phyloP scores from a whole-genome alignment of 2,797 vertebrate species.

The Gobio occitaniae region DNA sequence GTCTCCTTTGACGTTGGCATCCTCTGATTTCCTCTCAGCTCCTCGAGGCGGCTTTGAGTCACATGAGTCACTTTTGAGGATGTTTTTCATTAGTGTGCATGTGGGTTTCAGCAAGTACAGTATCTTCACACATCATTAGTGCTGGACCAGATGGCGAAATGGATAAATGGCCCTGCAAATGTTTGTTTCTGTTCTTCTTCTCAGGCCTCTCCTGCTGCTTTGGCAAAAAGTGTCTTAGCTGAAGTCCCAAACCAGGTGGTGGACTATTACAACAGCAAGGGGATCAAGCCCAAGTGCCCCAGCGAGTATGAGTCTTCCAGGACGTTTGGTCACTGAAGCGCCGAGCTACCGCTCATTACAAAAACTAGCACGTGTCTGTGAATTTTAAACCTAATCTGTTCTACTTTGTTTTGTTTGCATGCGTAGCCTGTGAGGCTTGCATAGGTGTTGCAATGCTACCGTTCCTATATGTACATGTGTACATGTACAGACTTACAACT shows the following conservation, averaged over 20 bases:
- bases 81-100: not conserved
- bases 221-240: slow-evolving; percentile 94
- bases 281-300: slow-evolving; percentile 93
- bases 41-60: not conserved
- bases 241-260: slow-evolving; percentile 99
- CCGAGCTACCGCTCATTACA: slow-evolving; percentile 66
- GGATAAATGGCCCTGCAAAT: not conserved
- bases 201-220: slow-evolving; percentile 94
- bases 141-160: slow-evolving; percentile 21
- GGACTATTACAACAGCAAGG: slow-evolving; percentile 98
- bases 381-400: slow-evolving; percentile 78
- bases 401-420: slow-evolving; percentile 80
- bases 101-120: slow-evolving; percentile 31
- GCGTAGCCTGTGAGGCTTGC: slow-evolving; percentile 79
- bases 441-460: slow-evolving; percentile 78
- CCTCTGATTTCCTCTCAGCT: slow-evolving; percentile 3
- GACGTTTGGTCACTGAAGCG: slow-evolving; percentile 86
- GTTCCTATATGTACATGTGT: slow-evolving; percentile 68
- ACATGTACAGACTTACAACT: slow-evolving; percentile 66
- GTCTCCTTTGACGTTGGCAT: not conserved
- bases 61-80: not conserved
- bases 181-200: slow-evolving; percentile 23
- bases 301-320: slow-evolving; percentile 92
- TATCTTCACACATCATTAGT: slow-evolving; percentile 40
- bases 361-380: slow-evolving; percentile 80